Base-by-base conservation (phyloP, 30 jellyfish, hydroid and myxozoan species). In the Cassiopea xamachana region DNA sequence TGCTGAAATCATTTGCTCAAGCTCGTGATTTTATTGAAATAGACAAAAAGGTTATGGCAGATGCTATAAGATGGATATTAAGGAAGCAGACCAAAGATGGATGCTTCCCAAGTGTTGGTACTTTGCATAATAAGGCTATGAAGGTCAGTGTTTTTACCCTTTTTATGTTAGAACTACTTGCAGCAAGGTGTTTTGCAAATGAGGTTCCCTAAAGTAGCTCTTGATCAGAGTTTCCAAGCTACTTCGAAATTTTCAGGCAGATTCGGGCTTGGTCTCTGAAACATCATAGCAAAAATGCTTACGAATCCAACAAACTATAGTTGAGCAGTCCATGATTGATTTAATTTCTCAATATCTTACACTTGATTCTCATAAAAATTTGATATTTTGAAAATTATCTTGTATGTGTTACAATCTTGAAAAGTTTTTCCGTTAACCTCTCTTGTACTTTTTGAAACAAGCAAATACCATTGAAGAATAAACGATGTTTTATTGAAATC, bases 1-100 rank as follows among this genome's bases (percentile, higher is more conserved):
- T 94, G 1, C 89, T 94, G 80, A 89, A 81, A 88, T 89, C 98
- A 39, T 94, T 79, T 82, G 95, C 97, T 4, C 95, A 94, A 89
- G 98, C 98, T 19, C 89, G 90, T 18, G 89, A 89, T 16, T 88
- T 81, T 68, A 94, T 94, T 60, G 92, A 81, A 45, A 89, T 94
- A 27, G 97, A 94, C 92, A 79, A 85, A 60, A 81, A 89, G 82
- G 93, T 90, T 46, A 17, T 94, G 48, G 79, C 45, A 9, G 89
- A 45, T 16, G 94, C 97, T 58, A 80, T 62, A 47, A 55, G 84
- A 50, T 94, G 97, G 97, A 71, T 94, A 49, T 49, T 89, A 7
- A 17, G 74, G 7, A 81, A 90, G 45, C 98, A 94, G 48, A 60
- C 62, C 13, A 48, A 73, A 1, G 93, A 89, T 84, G 98, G 98